phyloP scores from a whole-genome alignment of 2,888 invertebrate species.

The Melanchra persicariae region DNA sequence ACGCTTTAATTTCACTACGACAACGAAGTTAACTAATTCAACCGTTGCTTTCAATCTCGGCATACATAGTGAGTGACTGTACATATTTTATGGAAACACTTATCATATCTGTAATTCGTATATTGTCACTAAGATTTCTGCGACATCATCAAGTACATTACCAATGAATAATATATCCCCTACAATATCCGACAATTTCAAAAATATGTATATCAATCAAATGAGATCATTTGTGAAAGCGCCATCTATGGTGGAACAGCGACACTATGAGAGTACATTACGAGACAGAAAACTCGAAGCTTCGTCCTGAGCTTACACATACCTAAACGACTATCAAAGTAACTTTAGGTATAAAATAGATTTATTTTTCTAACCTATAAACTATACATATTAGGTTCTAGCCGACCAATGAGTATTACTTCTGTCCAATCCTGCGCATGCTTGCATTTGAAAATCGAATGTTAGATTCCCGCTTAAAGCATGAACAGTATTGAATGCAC shows the following conservation, averaged over 20 bases:
- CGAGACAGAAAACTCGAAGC: conserved; percentile 76
- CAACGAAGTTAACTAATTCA: conserved; percentile 44
- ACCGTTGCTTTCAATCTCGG: conserved; percentile 32
- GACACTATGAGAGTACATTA: conserved; percentile 72
- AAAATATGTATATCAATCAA: conserved; percentile 59
- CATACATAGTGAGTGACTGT: conserved; percentile 44
- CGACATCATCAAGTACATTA: conserved; percentile 48
- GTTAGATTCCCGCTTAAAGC: conserved; percentile 18
- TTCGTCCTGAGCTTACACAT: conserved; percentile 73
- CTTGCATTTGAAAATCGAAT: conserved; percentile 23
- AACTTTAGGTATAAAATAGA: conserved; percentile 87
- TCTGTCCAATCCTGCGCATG: conserved; percentile 58
- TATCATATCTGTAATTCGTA: conserved; percentile 61
- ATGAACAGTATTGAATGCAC: conserved; percentile 34
- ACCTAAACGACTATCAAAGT: conserved; percentile 72
- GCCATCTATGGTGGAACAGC: conserved; percentile 75
- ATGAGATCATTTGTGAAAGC: conserved; percentile 72
- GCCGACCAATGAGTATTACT: conserved; percentile 77
- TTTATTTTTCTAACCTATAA: conserved; percentile 84
- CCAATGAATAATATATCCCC: conserved; percentile 42
- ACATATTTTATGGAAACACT: conserved; percentile 48
- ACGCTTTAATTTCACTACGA: conserved; percentile 44
- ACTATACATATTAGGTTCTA: conserved; percentile 79
- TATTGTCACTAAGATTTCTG: conserved; percentile 62
- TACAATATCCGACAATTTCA: conserved; percentile 59